Evolutionary conservation across 2,797 vertebrate genomes (phyloP), one percentile per base, ranked within the genome.

Genomic region (Etheostoma nigrum): DNA sequence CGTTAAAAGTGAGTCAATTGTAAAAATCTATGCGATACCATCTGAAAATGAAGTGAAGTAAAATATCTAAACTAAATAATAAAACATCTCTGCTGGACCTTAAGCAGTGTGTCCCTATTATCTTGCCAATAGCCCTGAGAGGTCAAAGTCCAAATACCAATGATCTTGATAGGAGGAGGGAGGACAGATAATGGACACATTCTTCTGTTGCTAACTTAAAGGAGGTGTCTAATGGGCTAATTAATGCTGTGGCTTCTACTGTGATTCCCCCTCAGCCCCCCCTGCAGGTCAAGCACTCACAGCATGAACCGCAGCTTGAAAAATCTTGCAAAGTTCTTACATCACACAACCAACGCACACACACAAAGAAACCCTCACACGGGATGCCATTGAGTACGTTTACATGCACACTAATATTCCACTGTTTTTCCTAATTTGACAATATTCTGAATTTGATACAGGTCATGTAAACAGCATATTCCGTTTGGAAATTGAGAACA

Each of bases 201-300:
- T 48, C 27, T 18, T 42, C 51, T 62, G 58, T 19, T 25, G 74
- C 10, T 21, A 13, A 23, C 12, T n/a, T 58, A 16, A 71, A 44
- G 53, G 36, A 52, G 61, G 23, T 14, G 58, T 72, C 60, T 86
- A 83, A 89, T 86, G 79, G 67, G 73, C 64, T 88, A 87, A 87
- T 86, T 61, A 61, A 68, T 54, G 49, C 14, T 25, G 25, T 19
- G 48, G 23, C 36, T 60, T 23, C 51, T 23, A 4, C 54, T 6
- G 54, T 44, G 25, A 9, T 23, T 15, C 42, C 40, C 40, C 11
- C 49, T 14, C 42, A 11, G 36, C 21, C 7, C 6, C 6, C 18
- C 36, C 44, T n/a, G 14, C 59, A 51, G 67, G 59, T 76, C 66
- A 76, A 10, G 18, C 44, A 18, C 65, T 76, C 74, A 44, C 74